phyloP scores from a whole-genome alignment of 2,797 vertebrate species.

The Pristis pectinata region DNA sequence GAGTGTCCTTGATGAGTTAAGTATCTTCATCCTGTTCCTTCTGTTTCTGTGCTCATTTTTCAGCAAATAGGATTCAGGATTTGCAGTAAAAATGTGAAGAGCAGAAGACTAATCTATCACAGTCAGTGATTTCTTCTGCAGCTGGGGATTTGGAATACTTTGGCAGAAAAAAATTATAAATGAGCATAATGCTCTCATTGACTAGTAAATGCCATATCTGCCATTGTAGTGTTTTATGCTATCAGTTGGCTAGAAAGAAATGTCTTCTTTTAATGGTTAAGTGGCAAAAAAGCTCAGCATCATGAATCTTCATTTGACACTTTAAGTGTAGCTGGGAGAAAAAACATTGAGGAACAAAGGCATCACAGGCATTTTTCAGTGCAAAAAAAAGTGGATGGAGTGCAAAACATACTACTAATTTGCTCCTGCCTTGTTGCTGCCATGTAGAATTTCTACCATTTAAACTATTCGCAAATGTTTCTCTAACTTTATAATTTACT shows the following conservation, averaged over 20 bases:
- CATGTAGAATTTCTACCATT: not conserved
- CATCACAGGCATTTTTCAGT: not conserved
- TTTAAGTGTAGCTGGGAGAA: not conserved
- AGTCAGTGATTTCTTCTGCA: not conserved
- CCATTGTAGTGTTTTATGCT: no score
- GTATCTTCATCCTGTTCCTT: not conserved
- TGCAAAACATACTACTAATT: not conserved
- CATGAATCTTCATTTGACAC: conserved; percentile 18
- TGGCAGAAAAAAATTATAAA: conserved; percentile 14
- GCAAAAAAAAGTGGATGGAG: not conserved
- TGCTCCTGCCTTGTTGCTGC: not conserved
- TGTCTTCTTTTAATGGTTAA: not conserved
- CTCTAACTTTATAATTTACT: not conserved
- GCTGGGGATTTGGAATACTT: conserved; percentile 9
- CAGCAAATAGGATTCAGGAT: not conserved
- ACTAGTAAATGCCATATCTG: conserved; percentile 23
- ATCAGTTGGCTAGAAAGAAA: not conserved
- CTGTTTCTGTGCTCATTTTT: not conserved
- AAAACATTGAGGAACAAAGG: not conserved
- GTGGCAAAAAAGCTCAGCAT: not conserved
- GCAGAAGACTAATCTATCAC: not conserved
- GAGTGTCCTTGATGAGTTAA: not conserved
- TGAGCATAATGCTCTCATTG: not conserved
- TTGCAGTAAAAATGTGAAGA: not conserved
- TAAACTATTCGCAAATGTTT: not conserved